These are phyloP conservation scores for Ligdia adustata DNA, from an alignment of 2,888 invertebrate genomes.

Conservation along the genomic window DNA sequence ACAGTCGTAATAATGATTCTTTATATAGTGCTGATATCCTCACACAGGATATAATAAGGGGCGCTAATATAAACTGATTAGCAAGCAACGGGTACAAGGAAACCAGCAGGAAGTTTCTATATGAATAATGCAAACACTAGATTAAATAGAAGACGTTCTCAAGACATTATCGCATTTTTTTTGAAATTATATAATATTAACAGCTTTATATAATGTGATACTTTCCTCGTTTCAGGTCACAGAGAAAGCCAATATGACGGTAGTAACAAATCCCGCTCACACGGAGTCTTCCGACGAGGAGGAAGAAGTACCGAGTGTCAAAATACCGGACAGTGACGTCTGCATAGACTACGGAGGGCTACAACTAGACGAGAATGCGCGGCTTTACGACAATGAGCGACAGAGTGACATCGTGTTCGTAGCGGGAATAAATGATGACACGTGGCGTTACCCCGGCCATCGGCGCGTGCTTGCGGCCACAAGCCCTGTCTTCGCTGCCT, in stretches of 20 bases:
- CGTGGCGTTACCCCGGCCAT: slow-evolving; percentile 88
- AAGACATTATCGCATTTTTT: too few relatives aligned
- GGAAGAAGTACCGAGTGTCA: slow-evolving; percentile 39
- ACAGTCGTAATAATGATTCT: slow-evolving; percentile 74
- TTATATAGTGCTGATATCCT: slow-evolving; percentile 70
- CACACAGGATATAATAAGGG: slow-evolving; percentile 62
- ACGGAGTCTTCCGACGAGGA: slow-evolving; percentile 61
- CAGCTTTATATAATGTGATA: too few relatives aligned
- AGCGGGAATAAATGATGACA: slow-evolving; percentile 86
- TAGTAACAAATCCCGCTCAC: slow-evolving; percentile 75
- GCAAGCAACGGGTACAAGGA: slow-evolving; percentile 48
- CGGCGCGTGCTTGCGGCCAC: slow-evolving; percentile 85
- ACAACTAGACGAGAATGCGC: slow-evolving; percentile 54
- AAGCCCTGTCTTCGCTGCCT: slow-evolving; percentile 86
- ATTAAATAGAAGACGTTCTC: slow-evolving; percentile 7
- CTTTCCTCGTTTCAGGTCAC: slow-evolving; percentile 56
- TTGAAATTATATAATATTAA: too few relatives aligned
- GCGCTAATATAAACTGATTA: slow-evolving; percentile 65
- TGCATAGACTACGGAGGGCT: slow-evolving; percentile 39
- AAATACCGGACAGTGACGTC: slow-evolving; percentile 36
- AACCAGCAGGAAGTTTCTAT: slow-evolving; percentile 37
- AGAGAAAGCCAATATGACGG: slow-evolving; percentile 63
- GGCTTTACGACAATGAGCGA: slow-evolving; percentile 79
- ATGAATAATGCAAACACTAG: slow-evolving; percentile 27
- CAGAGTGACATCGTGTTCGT: slow-evolving; percentile 86